Conservation (phyloP, 2,797 vertebrate species). For the Pseudotriccus pelzelni region DNA sequence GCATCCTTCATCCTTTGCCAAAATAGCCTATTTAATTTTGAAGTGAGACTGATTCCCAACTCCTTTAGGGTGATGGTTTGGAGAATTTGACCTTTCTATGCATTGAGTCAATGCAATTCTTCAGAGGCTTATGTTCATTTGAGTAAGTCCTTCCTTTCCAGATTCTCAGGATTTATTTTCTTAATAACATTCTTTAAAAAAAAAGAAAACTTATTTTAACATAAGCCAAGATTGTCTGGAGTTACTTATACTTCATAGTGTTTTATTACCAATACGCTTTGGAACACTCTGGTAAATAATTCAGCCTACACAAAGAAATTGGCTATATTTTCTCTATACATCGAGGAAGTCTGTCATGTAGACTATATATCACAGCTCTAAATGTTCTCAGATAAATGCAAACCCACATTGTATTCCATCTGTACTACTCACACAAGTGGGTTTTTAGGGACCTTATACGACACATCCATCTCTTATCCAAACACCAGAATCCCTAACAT, state of each 20-base stretch:
- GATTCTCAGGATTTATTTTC: conserved; percentile 59
- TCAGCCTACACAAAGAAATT: conserved; percentile 62
- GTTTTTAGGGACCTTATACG: neutral
- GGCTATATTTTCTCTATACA: conserved; percentile 58
- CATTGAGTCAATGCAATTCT: neutral
- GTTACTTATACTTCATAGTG: conserved; percentile 57
- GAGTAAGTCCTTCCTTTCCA: conserved; percentile 26
- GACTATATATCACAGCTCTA: conserved; percentile 19
- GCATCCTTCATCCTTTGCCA: neutral
- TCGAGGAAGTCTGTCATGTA: conserved; percentile 30
- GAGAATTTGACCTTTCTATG: conserved; percentile 34
- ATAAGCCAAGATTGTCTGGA: conserved; percentile 52
- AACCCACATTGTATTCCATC: conserved; percentile 13
- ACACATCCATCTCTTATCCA: conserved; percentile 7
- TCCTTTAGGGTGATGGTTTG: neutral
- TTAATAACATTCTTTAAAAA: conserved; percentile 29
- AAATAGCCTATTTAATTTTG: neutral
- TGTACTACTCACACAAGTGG: conserved; percentile 7
- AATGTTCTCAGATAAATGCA: conserved; percentile 60
- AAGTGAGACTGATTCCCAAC: neutral
- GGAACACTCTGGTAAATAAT: conserved; percentile 64
- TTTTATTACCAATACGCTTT: conserved; percentile 63
- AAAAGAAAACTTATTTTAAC: neutral
- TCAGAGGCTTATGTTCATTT: conserved; percentile 10
- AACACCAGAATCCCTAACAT: neutral